A percentile compares a stretch with the other conserved stretches of the same genome.
These are phyloP conservation scores for Paraescarpia echinospica DNA, from an alignment of 1,140 invertebrate genomes.

Conservation along the genomic window DNA sequence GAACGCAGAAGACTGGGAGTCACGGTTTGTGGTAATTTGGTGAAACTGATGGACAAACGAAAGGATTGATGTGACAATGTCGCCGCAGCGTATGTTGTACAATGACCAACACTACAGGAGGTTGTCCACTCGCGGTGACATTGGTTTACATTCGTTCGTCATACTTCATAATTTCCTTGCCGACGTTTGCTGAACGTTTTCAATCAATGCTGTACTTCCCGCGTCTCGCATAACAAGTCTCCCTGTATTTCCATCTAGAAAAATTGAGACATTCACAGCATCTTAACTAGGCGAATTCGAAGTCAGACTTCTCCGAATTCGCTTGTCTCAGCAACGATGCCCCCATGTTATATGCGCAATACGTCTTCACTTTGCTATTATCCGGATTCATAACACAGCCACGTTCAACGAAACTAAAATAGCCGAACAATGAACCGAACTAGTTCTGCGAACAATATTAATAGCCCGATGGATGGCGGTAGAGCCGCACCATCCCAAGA, in stretches of 20 bases:
- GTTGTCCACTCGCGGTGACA: too few relatives aligned
- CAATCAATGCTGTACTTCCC: neutral
- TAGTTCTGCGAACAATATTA: neutral
- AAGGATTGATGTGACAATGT: too few relatives aligned
- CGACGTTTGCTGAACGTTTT: neutral
- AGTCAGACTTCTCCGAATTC: neutral
- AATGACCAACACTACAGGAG: too few relatives aligned
- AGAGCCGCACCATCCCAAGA: neutral
- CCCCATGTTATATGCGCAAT: neutral
- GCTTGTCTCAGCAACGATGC: neutral
- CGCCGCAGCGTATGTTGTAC: too few relatives aligned
- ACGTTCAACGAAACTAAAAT: neutral
- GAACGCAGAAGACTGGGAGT: too few relatives aligned
- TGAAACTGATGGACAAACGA: too few relatives aligned
- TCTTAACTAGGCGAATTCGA: neutral
- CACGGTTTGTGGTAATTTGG: too few relatives aligned
- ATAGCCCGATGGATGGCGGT: neutral
- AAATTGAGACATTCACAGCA: neutral
- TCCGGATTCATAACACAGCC: too few relatives aligned
- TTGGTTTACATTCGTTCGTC: neutral
- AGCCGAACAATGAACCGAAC: neutral
- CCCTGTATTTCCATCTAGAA: neutral
- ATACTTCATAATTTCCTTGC: too few relatives aligned
- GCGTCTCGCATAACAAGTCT: neutral
- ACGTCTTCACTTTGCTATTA: too few relatives aligned